Evolutionary conservation across 2,113 vertebrate species (phyloP).

Genomic region (Tretioscincus oriximinensis): DNA sequence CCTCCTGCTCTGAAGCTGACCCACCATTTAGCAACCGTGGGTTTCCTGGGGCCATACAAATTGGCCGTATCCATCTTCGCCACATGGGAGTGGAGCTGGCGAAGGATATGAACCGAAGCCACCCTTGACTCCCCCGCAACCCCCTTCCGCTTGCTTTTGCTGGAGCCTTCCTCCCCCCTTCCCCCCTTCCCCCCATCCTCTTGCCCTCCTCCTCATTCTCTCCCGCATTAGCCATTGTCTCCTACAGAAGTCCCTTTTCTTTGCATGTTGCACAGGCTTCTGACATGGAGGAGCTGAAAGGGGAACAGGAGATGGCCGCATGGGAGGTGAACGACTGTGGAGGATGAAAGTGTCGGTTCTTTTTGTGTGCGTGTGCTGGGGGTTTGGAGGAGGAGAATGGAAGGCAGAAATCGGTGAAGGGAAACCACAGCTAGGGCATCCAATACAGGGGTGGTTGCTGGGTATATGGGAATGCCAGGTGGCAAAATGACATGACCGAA

Average conservation of each 20-base stretch:
- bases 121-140: not conserved
- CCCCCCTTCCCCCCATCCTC: not conserved
- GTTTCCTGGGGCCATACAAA: constrained; percentile 24
- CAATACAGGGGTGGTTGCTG: not conserved
- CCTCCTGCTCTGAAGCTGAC: not conserved
- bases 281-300: constrained; percentile 17
- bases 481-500: no score
- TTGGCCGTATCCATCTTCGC: constrained; percentile 27
- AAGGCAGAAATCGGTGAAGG: not conserved
- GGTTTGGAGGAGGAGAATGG: no score
- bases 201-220: not conserved
- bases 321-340: constrained; percentile 9
- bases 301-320: not conserved
- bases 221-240: not conserved
- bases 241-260: constrained; percentile 1
- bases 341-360: constrained; percentile 4
- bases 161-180: not conserved
- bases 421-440: not conserved
- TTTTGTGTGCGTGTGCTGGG: not conserved
- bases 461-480: no score
- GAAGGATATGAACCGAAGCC: constrained; percentile 13
- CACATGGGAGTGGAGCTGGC: not conserved
- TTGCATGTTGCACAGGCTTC: not conserved
- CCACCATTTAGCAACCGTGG: not conserved
- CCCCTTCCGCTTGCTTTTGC: not conserved